These are phyloP conservation scores for Aphelocoma californica DNA, from an alignment of 2,797 vertebrate species.

Conservation along the genomic window DNA sequence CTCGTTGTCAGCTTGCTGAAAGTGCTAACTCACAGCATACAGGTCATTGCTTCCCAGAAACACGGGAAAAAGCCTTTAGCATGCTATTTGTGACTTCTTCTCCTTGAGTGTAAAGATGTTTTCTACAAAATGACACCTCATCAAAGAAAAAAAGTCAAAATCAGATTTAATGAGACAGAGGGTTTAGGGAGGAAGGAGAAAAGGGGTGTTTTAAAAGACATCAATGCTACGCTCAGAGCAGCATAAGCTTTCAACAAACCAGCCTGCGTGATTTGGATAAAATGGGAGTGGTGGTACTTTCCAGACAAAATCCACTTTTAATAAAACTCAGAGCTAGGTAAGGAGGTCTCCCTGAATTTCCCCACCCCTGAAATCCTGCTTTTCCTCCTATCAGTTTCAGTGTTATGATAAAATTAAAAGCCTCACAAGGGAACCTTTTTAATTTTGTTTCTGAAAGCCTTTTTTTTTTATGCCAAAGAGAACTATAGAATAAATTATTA, in stretches of 20 bases:
- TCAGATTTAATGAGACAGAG: background rate
- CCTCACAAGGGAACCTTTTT: background rate
- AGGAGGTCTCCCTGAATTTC: background rate
- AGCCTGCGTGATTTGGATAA: rapidly evolving
- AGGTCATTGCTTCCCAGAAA: slow-evolving; percentile 18
- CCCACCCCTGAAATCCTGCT: background rate
- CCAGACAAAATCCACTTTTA: background rate
- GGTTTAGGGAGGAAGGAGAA: background rate
- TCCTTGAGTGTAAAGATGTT: background rate
- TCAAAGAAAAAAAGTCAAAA: background rate
- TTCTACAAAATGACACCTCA: background rate
- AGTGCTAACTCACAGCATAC: slow-evolving; percentile 48
- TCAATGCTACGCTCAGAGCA: background rate
- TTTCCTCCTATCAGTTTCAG: background rate
- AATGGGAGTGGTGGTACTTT: background rate
- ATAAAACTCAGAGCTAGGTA: background rate
- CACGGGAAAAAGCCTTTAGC: background rate
- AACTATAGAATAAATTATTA: slow-evolving; percentile 63
- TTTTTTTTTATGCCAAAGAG: slow-evolving; percentile 25
- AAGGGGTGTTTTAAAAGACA: background rate
- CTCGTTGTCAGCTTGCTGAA: slow-evolving; percentile 38
- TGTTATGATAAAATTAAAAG: background rate
- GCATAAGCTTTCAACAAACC: background rate
- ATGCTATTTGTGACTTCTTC: background rate
- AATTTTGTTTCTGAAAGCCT: slow-evolving; percentile 1